A percentile compares a stretch with the other conserved stretches of the same genome.
phyloP scores from a whole-genome alignment of 1,140 invertebrate species.

The Micrasema longulum region DNA sequence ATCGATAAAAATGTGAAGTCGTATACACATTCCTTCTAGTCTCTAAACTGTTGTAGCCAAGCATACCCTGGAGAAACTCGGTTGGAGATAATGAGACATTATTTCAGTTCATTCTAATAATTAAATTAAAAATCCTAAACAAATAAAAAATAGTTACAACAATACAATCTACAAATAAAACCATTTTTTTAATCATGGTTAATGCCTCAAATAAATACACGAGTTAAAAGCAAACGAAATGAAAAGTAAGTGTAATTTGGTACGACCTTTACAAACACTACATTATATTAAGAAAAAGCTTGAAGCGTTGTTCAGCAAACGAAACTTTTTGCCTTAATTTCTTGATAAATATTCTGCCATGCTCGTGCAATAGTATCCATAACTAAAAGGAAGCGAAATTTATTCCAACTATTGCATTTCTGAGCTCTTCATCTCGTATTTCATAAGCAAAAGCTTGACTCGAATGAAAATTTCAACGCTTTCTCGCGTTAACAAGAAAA shows the following conservation, averaged over 20 bases:
- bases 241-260: constrained; percentile 9
- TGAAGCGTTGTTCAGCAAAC: not conserved
- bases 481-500: not conserved
- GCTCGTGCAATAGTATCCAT: constrained; percentile 14
- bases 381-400: constrained; percentile 17
- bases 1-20: no score
- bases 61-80: no score
- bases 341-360: constrained; percentile 32
- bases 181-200: no score
- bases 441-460: constrained; percentile 30
- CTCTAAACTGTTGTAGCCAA: no score
- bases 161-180: no score
- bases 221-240: constrained; percentile 8
- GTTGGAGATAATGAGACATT: no score
- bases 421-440: constrained; percentile 38
- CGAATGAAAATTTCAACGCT: not conserved
- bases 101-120: no score
- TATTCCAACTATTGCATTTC: constrained; percentile 33
- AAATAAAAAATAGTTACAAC: no score
- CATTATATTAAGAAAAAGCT: constrained; percentile 2
- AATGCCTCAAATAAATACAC: no score
- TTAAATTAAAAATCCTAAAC: no score
- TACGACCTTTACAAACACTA: constrained; percentile 21
- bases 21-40: no score
- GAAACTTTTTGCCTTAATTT: constrained; percentile 20